A percentile compares a stretch with the other conserved stretches of the same genome.
These are phyloP conservation scores for Yoshiicerus persimilis DNA, from an alignment of 1,140 invertebrate species.

Conservation along the genomic window DNA sequence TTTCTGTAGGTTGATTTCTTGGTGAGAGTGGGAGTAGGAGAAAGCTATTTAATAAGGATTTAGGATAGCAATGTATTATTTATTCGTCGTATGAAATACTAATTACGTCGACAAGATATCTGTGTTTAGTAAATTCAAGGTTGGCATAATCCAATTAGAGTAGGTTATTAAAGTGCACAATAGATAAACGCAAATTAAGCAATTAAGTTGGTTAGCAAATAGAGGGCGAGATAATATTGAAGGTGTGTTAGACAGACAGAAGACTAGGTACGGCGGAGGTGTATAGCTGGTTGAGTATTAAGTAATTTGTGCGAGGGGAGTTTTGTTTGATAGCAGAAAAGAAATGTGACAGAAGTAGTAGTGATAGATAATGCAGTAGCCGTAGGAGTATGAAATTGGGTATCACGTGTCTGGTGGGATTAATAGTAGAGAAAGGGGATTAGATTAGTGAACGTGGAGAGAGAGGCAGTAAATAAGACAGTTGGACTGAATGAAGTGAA, in stretches of 20 bases:
- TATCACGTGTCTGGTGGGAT: not conserved
- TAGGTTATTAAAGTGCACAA: not conserved
- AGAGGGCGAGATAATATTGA: not conserved
- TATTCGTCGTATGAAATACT: too few relatives aligned
- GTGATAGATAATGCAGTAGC: not conserved
- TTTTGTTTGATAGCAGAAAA: not conserved
- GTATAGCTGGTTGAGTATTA: not conserved
- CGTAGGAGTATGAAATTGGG: not conserved
- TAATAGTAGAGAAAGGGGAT: not conserved
- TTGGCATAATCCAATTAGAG: too few relatives aligned
- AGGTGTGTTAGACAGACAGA: not conserved
- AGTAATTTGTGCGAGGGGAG: not conserved
- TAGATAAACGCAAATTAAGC: not conserved
- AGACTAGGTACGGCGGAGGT: too few relatives aligned
- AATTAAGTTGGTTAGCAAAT: not conserved
- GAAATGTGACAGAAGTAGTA: not conserved
- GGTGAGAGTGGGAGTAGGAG: too few relatives aligned
- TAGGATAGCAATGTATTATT: too few relatives aligned
- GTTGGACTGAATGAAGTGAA: not conserved
- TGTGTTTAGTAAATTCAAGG: too few relatives aligned
- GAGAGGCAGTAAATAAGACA: not conserved
- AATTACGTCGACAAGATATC: too few relatives aligned
- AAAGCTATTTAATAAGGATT: too few relatives aligned
- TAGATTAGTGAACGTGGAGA: not conserved
- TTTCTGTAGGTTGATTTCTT: too few relatives aligned